These are phyloP conservation scores for Urocyon cinereoargenteus DNA, from an alignment of 2,797 vertebrate species.

Conservation along the genomic window DNA sequence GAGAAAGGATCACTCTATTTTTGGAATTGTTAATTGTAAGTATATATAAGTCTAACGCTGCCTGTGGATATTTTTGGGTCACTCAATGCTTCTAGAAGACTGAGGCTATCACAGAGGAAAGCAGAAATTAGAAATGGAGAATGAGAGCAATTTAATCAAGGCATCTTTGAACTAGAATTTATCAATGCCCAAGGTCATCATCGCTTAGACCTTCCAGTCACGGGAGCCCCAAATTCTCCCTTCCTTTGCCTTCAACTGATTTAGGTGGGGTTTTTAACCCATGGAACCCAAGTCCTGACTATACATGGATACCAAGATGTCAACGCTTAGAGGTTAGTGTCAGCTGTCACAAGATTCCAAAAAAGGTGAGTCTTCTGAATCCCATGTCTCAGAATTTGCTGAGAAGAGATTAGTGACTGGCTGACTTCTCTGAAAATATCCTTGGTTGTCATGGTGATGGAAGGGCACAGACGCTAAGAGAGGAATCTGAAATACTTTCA, in stretches of 20 bases:
- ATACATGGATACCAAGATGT: background rate
- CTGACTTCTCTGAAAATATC: slow-evolving; percentile 66
- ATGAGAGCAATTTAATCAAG: background rate
- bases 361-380: slow-evolving; percentile 41
- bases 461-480: slow-evolving; percentile 7
- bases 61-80: background rate
- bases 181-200: background rate
- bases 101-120: background rate
- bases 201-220: background rate
- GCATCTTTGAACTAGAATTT: background rate
- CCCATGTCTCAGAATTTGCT: slow-evolving; percentile 42
- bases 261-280: background rate
- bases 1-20: background rate
- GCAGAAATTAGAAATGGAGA: slow-evolving; percentile 1
- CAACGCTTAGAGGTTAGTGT: background rate
- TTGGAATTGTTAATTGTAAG: background rate
- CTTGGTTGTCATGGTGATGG: slow-evolving; percentile 69
- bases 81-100: background rate
- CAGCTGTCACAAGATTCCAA: slow-evolving; percentile 42
- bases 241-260: background rate
- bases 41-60: background rate
- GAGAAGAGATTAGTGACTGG: slow-evolving; percentile 51
- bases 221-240: background rate
- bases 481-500: slow-evolving; percentile 57
- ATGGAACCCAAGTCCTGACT: background rate